Evolutionary conservation across 2,113 vertebrate genomes (phyloP).

Genomic region (Nerophis ophidion): DNA sequence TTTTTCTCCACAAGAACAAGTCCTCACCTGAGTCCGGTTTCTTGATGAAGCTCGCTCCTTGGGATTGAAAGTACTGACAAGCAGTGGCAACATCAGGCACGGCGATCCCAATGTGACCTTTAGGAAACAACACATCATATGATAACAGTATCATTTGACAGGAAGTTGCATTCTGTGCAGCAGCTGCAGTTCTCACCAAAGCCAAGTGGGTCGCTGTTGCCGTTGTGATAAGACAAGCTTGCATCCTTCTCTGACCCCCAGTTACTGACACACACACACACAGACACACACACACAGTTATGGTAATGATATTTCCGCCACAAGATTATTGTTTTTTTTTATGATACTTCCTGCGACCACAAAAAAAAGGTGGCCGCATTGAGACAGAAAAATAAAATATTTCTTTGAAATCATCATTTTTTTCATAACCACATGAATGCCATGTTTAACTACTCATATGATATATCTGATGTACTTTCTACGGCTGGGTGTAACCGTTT

Average conservation of each 20-base stretch:
- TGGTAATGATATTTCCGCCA: not conserved
- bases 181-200: constrained; percentile 75
- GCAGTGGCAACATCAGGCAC: constrained; percentile 89
- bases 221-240: constrained; percentile 84
- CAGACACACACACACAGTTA: not conserved
- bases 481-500: too few relatives aligned
- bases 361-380: too few relatives aligned
- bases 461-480: too few relatives aligned
- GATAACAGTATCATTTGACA: too few relatives aligned
- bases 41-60: constrained; percentile 94
- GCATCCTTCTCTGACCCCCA: constrained; percentile 94
- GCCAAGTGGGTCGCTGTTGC: constrained; percentile 93
- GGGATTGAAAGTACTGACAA: constrained; percentile 90
- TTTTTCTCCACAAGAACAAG: not conserved
- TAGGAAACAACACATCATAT: not conserved
- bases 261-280: constrained; percentile 71
- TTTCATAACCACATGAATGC: too few relatives aligned
- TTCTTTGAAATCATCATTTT: too few relatives aligned
- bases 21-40: constrained; percentile 89
- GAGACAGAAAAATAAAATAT: too few relatives aligned
- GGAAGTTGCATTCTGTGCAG: not conserved
- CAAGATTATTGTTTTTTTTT: too few relatives aligned
- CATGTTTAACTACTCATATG: too few relatives aligned
- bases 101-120: constrained; percentile 94
- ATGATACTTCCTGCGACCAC: too few relatives aligned